Evolutionary conservation across 2,797 vertebrate species (phyloP).

Genomic region (Petrocephalus sullivani): DNA sequence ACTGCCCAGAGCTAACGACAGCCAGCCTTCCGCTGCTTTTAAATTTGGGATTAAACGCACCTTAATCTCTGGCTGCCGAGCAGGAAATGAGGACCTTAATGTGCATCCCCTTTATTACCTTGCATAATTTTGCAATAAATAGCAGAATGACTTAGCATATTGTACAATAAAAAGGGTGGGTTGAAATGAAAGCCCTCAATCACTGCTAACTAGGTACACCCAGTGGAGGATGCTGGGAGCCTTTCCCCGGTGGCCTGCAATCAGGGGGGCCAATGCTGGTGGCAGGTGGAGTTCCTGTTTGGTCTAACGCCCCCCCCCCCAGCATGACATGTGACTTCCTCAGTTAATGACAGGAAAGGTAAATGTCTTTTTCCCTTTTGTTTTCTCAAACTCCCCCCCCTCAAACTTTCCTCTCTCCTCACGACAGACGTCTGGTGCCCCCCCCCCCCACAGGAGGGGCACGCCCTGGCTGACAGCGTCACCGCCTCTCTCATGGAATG

Average conservation of each 20-base stretch:
- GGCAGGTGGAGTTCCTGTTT: not conserved
- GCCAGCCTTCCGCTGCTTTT: constrained; percentile 37
- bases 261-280: not conserved
- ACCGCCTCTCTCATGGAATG: not conserved
- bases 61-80: not conserved
- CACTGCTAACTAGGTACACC: not conserved
- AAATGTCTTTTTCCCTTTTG: not conserved
- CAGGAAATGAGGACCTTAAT: constrained; percentile 8
- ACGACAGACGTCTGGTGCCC: not conserved
- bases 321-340: not conserved
- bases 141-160: constrained; percentile 10
- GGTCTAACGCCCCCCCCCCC: not conserved
- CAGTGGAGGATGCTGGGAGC: not conserved
- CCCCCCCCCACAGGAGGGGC: not conserved
- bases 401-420: not conserved
- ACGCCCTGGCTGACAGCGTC: not conserved
- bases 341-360: not conserved
- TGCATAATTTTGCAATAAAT: constrained; percentile 17
- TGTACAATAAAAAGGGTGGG: constrained; percentile 6
- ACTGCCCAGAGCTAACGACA: constrained; percentile 38
- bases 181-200: constrained; percentile 2
- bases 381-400: not conserved
- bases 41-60: constrained; percentile 2
- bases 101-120: not conserved
- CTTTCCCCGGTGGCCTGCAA: not conserved